These are phyloP conservation scores for Sebastiscus albofasciatus DNA, from an alignment of 2,797 vertebrate species.

Conservation along the genomic window DNA sequence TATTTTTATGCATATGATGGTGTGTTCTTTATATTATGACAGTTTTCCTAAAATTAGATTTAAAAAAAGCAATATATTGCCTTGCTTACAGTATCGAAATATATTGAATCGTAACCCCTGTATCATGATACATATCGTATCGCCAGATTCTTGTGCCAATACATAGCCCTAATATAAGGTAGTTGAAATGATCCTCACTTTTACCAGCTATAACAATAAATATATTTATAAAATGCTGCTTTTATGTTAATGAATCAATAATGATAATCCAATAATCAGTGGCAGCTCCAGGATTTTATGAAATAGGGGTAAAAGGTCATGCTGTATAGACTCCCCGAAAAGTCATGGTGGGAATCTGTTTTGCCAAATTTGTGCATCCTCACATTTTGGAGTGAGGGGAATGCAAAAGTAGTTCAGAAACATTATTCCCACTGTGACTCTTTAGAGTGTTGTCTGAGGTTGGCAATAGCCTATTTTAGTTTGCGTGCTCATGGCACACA, in stretches of 20 bases:
- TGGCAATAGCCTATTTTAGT: background rate
- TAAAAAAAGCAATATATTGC: no score
- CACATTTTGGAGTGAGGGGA: background rate
- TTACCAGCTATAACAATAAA: background rate
- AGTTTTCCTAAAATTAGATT: no score
- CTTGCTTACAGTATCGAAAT: no score
- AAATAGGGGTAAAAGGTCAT: background rate
- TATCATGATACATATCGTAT: no score
- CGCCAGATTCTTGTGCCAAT: no score
- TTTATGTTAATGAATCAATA: background rate
- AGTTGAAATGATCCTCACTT: background rate
- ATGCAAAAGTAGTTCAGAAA: background rate
- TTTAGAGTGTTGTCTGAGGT: background rate
- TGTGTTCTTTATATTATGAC: no score
- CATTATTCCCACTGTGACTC: background rate
- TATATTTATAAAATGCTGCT: background rate
- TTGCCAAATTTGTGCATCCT: background rate
- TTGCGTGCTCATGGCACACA: background rate
- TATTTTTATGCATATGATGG: no score
- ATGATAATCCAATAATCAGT: background rate
- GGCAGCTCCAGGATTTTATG: background rate
- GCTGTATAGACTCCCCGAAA: no score
- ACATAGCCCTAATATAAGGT: no score
- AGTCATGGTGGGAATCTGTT: background rate
- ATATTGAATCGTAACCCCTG: no score